Base-by-base conservation (phyloP, 2,888 invertebrate genomes). In the Aproaerema taeniolella region DNA sequence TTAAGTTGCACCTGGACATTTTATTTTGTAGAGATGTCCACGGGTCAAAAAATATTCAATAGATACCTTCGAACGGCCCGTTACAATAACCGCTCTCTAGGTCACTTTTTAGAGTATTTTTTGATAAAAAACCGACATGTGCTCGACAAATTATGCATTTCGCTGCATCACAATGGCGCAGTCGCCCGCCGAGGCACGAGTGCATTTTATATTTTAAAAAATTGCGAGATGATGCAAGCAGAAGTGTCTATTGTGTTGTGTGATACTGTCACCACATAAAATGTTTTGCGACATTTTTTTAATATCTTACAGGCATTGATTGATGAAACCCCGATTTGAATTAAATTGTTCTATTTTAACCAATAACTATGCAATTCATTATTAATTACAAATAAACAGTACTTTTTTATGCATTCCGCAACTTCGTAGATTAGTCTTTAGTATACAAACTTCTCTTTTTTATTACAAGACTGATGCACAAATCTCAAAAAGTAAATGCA, bases 131-230 rank as follows among this genome's bases (percentile, higher is more conserved):
- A 67, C 61, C 58, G 73, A 72, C 86, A 81, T 83, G 81, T 82
- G 85, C 81, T 81, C 74, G 61, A 77, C 73, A 78, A 82, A 85
- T 85, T 83, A 85, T 82, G 80, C 80, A 86, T 79, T 73, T 74
- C 69, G 72, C 49, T 80, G 82, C 76, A 65, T 78, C 74, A 83
- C 82, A 85, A 85, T 70, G 54, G 69, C 58, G 50, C 58, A 62
- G 61, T 62, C 61, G 58, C 62, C 55, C 52, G 61, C 52, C 55
- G 61, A 53, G 64, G 70, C 80, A 77, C 78, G 77, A 76, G 80
- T 63, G 70, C 65, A 53, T 49, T 39, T 58, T 60, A 59, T 67
- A 58, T 70, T 61, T n/a, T 46, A 60, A 67, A 74, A 77, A 81
- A 62, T 33, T 26, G 68, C 71, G 61, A 71, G 55, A 66, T 65